These are phyloP conservation scores for Hiodon tergisus DNA, from an alignment of 2,113 vertebrate species.

Conservation along the genomic window DNA sequence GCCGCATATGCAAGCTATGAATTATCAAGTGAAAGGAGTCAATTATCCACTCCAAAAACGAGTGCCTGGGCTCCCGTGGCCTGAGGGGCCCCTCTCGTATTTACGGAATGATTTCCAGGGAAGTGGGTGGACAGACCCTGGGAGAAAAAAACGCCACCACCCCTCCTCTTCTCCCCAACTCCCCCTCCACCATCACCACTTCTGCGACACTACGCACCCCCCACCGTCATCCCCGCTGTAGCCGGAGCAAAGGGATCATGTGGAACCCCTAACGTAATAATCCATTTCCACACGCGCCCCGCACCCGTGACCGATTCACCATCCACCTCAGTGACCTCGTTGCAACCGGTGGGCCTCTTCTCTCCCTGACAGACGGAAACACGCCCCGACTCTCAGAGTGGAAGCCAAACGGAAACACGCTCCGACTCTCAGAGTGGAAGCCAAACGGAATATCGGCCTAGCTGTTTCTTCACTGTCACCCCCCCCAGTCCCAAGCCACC, in stretches of 20 bases:
- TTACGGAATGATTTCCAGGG: conserved; percentile 82
- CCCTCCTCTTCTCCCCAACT: background rate
- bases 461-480: conserved; percentile 55
- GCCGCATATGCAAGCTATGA: conserved; percentile 99
- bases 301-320: conserved; percentile 40
- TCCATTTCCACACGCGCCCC: conserved; percentile 45
- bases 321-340: conserved; percentile 37
- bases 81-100: conserved; percentile 82
- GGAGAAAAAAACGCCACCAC: conserved; percentile 18
- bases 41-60: conserved; percentile 92
- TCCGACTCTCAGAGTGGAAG: conserved; percentile 64
- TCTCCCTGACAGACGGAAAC: conserved; percentile 40
- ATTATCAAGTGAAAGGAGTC: conserved; percentile 97
- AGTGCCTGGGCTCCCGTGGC: conserved; percentile 79
- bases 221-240: background rate
- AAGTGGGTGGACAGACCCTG: conserved; percentile 45
- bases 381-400: conserved; percentile 64
- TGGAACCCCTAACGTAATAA: conserved; percentile 56
- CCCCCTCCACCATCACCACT: conserved; percentile 3
- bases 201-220: no score
- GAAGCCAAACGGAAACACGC: conserved; percentile 50
- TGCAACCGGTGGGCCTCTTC: conserved; percentile 44
- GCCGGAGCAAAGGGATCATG: conserved; percentile 35
- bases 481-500: conserved; percentile 60
- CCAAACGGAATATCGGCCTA: conserved; percentile 69